phyloP scores from a whole-genome alignment of 2,113 vertebrate genomes.

The Eretmochelys imbricata region DNA sequence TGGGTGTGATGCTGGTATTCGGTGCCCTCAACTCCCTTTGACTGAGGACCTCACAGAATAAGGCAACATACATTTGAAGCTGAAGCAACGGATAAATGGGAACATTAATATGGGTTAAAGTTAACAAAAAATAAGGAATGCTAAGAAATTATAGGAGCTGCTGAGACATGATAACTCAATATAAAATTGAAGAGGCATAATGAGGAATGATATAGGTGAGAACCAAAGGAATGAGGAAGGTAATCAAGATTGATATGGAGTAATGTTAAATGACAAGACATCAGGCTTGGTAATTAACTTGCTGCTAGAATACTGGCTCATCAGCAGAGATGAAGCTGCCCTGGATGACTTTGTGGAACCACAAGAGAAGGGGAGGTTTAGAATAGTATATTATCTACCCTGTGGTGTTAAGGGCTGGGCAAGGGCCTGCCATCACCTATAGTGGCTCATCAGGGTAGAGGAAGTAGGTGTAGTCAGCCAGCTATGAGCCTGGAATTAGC shows the following conservation, averaged over 20 bases:
- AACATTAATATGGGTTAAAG: neutral
- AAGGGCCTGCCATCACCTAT: neutral
- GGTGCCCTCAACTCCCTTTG: conserved; percentile 28
- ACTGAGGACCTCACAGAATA: neutral
- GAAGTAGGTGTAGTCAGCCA: neutral
- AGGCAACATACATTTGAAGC: conserved; percentile 7
- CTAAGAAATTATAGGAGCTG: neutral
- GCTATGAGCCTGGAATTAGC: neutral
- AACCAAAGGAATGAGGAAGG: neutral
- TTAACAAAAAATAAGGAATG: conserved; percentile 12
- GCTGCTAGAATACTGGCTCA: conserved; percentile 15
- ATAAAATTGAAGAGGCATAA: conserved; percentile 6
- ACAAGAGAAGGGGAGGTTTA: neutral
- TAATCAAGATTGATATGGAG: conserved; percentile 6
- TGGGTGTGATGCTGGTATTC: conserved; percentile 33
- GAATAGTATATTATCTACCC: neutral
- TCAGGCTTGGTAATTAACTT: neutral
- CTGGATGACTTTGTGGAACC: neutral
- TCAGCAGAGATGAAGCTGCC: neutral
- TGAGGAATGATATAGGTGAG: neutral
- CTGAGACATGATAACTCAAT: conserved; percentile 15
- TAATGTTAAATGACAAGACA: neutral
- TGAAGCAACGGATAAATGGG: conserved; percentile 19
- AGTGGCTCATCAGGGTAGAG: neutral
- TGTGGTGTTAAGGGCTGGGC: neutral